phyloP scores from a whole-genome alignment of 1,140 invertebrate genomes.

The Cyclina sinensis region DNA sequence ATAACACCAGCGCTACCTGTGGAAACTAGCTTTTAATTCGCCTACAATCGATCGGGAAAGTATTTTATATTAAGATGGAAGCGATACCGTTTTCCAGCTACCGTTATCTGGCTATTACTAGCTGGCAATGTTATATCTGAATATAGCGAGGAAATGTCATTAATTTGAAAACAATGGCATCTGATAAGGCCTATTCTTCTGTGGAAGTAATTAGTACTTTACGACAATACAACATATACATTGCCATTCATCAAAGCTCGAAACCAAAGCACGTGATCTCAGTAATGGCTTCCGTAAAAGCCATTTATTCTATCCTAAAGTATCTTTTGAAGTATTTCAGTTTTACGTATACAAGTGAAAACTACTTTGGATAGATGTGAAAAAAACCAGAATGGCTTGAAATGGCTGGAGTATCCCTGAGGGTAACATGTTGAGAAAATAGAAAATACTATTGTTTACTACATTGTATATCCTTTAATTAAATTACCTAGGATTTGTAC shows the following conservation, averaged over 20 bases:
- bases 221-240: slow-evolving; percentile 23
- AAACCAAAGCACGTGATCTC: slow-evolving; percentile 3
- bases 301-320: not conserved
- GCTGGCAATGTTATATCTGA: not conserved
- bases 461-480: no score
- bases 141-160: slow-evolving; percentile 29
- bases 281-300: not conserved
- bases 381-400: no score
- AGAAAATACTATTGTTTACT: no score
- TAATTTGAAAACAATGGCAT: slow-evolving; percentile 51
- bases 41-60: slow-evolving; percentile 47
- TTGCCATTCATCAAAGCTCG: slow-evolving; percentile 29
- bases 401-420: no score
- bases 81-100: slow-evolving; percentile 33
- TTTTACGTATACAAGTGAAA: no score
- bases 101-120: slow-evolving; percentile 30
- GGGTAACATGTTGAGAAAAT: no score
- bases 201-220: slow-evolving; percentile 52
- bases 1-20: not conserved
- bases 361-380: no score
- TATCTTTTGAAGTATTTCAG: not conserved
- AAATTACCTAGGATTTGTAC: no score
- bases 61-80: slow-evolving; percentile 61
- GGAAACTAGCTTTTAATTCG: slow-evolving; percentile 60
- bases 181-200: slow-evolving; percentile 5